Evolutionary conservation across 2,888 invertebrate genomes (phyloP).

Genomic region (Synanthedon vespiformis): DNA sequence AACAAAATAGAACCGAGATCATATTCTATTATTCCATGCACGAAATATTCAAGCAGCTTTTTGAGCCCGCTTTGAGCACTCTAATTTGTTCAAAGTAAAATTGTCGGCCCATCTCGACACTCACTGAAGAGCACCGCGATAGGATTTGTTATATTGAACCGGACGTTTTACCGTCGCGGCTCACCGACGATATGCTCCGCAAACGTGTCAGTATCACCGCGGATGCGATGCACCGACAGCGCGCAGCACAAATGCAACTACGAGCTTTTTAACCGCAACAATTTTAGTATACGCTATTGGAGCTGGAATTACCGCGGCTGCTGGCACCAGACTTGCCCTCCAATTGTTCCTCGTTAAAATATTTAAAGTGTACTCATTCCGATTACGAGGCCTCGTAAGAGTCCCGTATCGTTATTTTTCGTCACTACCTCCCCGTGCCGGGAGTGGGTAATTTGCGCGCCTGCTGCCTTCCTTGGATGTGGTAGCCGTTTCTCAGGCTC

Average conservation of each 20-base stretch:
- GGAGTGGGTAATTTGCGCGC: background rate
- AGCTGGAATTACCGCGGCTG: constrained; percentile 37
- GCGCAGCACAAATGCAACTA: constrained; percentile 43
- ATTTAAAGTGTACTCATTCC: background rate
- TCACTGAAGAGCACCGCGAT: constrained; percentile 26
- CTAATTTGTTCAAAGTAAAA: background rate
- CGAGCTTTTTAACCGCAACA: constrained; percentile 70
- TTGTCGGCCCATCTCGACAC: constrained; percentile 56
- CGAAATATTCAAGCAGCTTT: constrained; percentile 55
- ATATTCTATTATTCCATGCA: background rate
- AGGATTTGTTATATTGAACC: constrained; percentile 26
- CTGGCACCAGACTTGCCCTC: constrained; percentile 67
- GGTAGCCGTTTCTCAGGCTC: background rate
- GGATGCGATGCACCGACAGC: constrained; percentile 47
- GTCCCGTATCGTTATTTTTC: constrained; percentile 75
- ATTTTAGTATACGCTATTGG: constrained; percentile 34
- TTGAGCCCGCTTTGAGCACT: constrained; percentile 65
- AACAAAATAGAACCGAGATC: background rate
- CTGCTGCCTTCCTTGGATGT: constrained; percentile 70
- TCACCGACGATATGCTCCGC: constrained; percentile 32
- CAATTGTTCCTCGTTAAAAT: background rate
- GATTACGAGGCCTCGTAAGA: constrained; percentile 65
- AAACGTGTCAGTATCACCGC: constrained; percentile 12
- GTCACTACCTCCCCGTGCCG: constrained; percentile 64
- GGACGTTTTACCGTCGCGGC: constrained; percentile 23